These are phyloP conservation scores for Scaptodrosophila latifasciaeformis DNA, from an alignment of 2,888 invertebrate genomes.

Conservation along the genomic window DNA sequence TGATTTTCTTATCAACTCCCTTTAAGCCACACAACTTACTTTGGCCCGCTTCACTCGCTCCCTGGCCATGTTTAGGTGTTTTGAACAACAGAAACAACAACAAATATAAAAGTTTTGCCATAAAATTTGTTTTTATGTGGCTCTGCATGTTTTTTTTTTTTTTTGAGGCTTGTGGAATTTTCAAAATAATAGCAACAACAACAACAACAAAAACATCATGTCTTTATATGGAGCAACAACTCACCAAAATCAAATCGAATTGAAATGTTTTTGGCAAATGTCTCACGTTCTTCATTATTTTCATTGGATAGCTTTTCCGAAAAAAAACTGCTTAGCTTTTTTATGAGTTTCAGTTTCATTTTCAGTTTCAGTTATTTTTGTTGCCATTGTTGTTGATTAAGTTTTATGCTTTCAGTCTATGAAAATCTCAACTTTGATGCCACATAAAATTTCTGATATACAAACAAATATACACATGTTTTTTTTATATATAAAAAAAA, in stretches of 20 bases:
- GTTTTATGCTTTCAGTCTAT: not conserved
- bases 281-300: constrained; percentile 56
- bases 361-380: constrained; percentile 6
- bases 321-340: constrained; percentile 45
- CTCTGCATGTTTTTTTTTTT: not conserved
- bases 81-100: constrained; percentile 27
- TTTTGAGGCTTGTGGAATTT: constrained; percentile 6
- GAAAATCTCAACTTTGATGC: not conserved
- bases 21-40: not conserved
- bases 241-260: constrained; percentile 1
- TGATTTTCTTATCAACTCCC: constrained; percentile 21
- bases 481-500: too few relatives aligned
- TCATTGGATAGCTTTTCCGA: constrained; percentile 45
- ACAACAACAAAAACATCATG: too few relatives aligned
- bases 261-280: constrained; percentile 17
- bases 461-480: too few relatives aligned
- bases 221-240: too few relatives aligned
- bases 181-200: not conserved
- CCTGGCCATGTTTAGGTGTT: not conserved
- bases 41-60: not conserved
- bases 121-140: constrained; percentile 56
- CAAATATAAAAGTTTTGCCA: constrained; percentile 47
- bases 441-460: not conserved
- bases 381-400: constrained; percentile 3
- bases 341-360: constrained; percentile 37